Base-by-base conservation (phyloP, 2,797 vertebrate genomes). In the Lacerta viridis region DNA sequence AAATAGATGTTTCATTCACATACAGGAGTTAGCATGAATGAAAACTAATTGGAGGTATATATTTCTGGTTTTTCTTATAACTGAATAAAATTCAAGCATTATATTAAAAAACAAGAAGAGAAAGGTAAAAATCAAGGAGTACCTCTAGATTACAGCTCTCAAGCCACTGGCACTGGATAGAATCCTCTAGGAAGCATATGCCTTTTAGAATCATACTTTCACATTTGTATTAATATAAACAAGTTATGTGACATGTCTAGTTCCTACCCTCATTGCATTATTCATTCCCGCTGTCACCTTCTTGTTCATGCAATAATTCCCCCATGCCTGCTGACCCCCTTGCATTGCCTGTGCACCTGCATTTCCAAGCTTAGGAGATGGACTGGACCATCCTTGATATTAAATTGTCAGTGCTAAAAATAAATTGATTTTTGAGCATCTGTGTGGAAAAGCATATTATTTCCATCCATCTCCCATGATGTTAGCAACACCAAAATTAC, bases 41-140 rank as follows among this genome's bases (percentile, higher is more conserved):
- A 75, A 72, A 39, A 81, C 43, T 0, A 15, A 10, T 33, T 0
- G 76, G 41, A 72, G 91, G 68, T 83, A 94, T 84, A 79, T 92
- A 94, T 92, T 95, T 46, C 85, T 89, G 89, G 85, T 27, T 88
- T 95, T 90, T 94, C 85, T 95, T 95, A 92, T 86, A 86, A 89
- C 93, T 95, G 94, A 93, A 94, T 89, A 90, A 88, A 84, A 64
- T 94, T 94, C 95, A 96, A 91, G 8, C 0, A 93, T 69, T 69
- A 78, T 29, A 46, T 50, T 77, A 74, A 88, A 46, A 23, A 59
- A 59, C 93, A 66, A 84, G 15, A 10, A 7, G 61, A 64, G 2
- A 5, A 23, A 64, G 61, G 61, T 64, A 64, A 64, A 64, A 93
- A 85, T 78, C 27, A 93, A 94, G 89, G 94, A 94, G 94, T 74